These are phyloP conservation scores for Psylliodes chrysocephalus DNA, from an alignment of 2,888 invertebrate species.

Conservation along the genomic window DNA sequence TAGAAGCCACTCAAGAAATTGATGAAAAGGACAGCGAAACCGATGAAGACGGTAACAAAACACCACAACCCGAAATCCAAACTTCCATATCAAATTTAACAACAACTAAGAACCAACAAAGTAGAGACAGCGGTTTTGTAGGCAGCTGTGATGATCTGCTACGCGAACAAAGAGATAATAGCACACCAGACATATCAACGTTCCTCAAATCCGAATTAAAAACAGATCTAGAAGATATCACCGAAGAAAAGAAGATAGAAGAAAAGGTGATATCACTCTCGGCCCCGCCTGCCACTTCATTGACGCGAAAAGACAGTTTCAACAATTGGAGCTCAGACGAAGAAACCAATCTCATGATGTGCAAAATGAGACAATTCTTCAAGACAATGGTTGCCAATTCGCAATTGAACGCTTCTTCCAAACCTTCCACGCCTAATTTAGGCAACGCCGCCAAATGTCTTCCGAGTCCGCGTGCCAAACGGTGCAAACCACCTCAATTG, in stretches of 20 bases:
- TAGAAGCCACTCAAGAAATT: conserved; percentile 72
- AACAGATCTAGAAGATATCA: conserved; percentile 69
- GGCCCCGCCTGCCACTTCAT: conserved; percentile 68
- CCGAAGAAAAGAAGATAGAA: conserved; percentile 70
- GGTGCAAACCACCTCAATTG: conserved; percentile 84
- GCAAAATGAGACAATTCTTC: conserved; percentile 92
- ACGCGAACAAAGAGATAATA: conserved; percentile 71
- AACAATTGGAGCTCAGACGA: conserved; percentile 95
- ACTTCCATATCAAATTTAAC: conserved; percentile 68
- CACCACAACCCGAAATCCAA: conserved; percentile 74
- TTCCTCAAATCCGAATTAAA: conserved; percentile 56
- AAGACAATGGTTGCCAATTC: conserved; percentile 85
- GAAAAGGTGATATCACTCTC: conserved; percentile 56
- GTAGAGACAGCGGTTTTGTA: conserved; percentile 88
- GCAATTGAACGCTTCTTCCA: conserved; percentile 63
- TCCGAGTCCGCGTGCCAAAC: conserved; percentile 71
- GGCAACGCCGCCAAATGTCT: conserved; percentile 63
- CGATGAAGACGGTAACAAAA: conserved; percentile 74
- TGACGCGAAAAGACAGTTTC: conserved; percentile 88
- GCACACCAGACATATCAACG: conserved; percentile 50
- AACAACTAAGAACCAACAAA: conserved; percentile 80
- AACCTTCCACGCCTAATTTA: conserved; percentile 66
- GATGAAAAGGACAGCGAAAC: conserved; percentile 69
- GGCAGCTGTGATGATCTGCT: conserved; percentile 89
- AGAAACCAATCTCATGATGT: conserved; percentile 95